Base-by-base conservation (phyloP, 1,140 invertebrate species). In the Calliopsis andreniformis region DNA sequence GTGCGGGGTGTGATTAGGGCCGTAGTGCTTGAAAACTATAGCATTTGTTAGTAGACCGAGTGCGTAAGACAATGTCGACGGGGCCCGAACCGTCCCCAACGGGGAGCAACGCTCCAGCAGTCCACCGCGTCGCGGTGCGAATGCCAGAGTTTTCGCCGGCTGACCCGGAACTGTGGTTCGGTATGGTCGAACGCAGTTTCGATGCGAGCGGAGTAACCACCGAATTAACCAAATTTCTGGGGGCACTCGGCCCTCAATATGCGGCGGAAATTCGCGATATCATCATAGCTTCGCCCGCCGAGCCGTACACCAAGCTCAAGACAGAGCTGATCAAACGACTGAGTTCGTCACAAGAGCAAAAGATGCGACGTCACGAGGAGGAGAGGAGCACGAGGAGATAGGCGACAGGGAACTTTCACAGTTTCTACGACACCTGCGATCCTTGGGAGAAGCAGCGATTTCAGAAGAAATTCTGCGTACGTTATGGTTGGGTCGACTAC, bases 311-410 rank as follows among this genome's bases (percentile, higher is more conserved):
- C 4, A 87, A 73, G 28, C 32, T 89, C 6, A 89, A 89, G 32
- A 32, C 59, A 0, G 84, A 83, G 18, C 63, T 90, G 0, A 86
- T 90, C 1, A 83, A 82, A 39, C 78, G 86, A 1, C 28, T 89
- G 0, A 73, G 69, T 3, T 62, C 70, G 2, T 88, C 84, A 1
- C 67, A 81, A 10, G 86, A 89, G 18, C 79, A 79, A 30, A 84
- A 84, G 23, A 76, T 78, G 0, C 68, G 79, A 32, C 78, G 76
- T n/a, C 64, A 87, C 0, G n/a, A n/a, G n/a, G n/a, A n/a, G n/a
- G n/a, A n/a, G 53, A 87, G 0, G 79, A 83, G 42, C 80, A 78
- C 16, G 85, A 88, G 32, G 80, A 88, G 51, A 75, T 88, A 0
- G 87, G 87, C 10, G 83, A 90, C 59, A n/a, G 55, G 67, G 20